A percentile compares a stretch with the other conserved stretches of the same genome.
These are phyloP conservation scores for Mylabris phalerata DNA, from an alignment of 1,140 invertebrate genomes.

Conservation along the genomic window DNA sequence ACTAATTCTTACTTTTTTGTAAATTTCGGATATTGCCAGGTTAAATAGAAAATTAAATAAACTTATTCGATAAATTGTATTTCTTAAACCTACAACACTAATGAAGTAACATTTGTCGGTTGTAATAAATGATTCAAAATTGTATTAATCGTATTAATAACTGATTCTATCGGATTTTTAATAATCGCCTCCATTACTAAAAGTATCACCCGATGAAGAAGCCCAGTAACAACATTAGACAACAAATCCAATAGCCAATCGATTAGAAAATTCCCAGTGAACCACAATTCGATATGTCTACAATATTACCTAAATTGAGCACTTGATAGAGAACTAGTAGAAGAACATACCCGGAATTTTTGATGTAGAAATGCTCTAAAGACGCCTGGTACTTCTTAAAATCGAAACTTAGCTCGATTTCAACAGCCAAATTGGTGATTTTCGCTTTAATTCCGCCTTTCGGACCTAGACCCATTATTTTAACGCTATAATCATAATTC, in stretches of 20 bases:
- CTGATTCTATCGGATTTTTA: background rate
- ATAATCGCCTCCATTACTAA: constrained; percentile 9
- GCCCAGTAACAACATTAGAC: constrained; percentile 39
- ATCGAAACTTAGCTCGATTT: constrained; percentile 36
- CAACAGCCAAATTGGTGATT: constrained; percentile 37
- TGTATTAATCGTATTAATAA: constrained; percentile 4
- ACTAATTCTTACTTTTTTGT: no score
- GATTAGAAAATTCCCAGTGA: constrained; percentile 43
- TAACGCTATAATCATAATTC: constrained; percentile 42
- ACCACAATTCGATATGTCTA: constrained; percentile 36
- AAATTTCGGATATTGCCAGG: no score
- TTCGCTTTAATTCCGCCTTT: constrained; percentile 41
- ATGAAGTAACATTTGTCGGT: background rate
- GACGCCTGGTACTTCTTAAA: constrained; percentile 3
- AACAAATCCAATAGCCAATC: constrained; percentile 45
- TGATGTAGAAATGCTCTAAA: background rate
- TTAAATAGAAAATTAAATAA: no score
- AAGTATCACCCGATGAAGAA: constrained; percentile 42
- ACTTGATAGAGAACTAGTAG: no score
- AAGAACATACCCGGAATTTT: constrained; percentile 8
- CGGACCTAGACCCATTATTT: constrained; percentile 40
- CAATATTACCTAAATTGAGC: no score
- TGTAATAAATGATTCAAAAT: constrained; percentile 14
- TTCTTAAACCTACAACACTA: no score
- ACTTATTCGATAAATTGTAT: no score